A percentile compares a stretch with the other conserved stretches of the same genome.
phyloP scores from a whole-genome alignment of 2,888 invertebrate species.

The Himalopsyche kuldschensis region DNA sequence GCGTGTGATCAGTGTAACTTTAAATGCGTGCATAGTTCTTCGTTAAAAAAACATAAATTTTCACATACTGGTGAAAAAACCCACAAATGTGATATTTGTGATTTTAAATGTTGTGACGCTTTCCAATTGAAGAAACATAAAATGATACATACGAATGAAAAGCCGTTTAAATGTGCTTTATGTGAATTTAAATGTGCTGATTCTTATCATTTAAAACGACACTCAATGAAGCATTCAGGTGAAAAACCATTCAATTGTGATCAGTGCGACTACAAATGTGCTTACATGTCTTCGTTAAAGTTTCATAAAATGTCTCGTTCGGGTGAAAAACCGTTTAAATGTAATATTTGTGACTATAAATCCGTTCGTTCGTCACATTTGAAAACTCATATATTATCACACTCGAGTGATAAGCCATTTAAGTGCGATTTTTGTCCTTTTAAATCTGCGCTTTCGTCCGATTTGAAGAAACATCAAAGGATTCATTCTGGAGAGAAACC shows the following conservation, averaged over 20 bases:
- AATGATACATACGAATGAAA: not conserved
- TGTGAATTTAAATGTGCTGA: not conserved
- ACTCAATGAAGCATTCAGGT: not conserved
- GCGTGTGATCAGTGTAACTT: not conserved
- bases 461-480: not conserved
- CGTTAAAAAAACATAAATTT: not conserved
- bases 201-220: not conserved
- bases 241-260: not conserved
- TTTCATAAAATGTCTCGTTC: not conserved
- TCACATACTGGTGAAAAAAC: not conserved
- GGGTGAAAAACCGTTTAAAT: not conserved
- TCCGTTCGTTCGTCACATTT: not conserved
- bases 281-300: not conserved
- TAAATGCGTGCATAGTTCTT: not conserved
- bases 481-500: slow-evolving; percentile 3
- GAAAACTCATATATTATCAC: not conserved
- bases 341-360: not conserved
- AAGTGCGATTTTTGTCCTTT: not conserved
- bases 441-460: not conserved
- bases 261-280: not conserved
- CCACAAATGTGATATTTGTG: not conserved
- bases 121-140: not conserved
- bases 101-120: not conserved
- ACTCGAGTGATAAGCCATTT: not conserved
- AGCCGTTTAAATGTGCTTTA: not conserved